These are phyloP conservation scores for Ligdia adustata DNA, from an alignment of 2,888 invertebrate genomes.

Conservation along the genomic window DNA sequence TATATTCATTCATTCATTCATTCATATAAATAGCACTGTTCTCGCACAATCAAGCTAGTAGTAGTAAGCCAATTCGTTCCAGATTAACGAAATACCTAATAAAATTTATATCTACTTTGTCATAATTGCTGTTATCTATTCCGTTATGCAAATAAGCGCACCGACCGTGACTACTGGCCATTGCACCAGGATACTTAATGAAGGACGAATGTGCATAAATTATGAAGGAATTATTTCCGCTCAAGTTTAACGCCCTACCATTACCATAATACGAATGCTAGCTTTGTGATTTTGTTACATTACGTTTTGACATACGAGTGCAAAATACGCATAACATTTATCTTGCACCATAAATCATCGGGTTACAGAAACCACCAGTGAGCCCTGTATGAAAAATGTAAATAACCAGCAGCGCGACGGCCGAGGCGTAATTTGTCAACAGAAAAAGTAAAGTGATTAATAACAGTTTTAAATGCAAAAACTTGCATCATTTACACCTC, in stretches of 20 bases:
- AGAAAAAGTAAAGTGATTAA: slow-evolving; percentile 68
- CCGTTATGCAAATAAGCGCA: slow-evolving; percentile 34
- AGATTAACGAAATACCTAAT: too few relatives aligned
- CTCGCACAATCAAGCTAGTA: too few relatives aligned
- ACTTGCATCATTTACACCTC: slow-evolving; percentile 80
- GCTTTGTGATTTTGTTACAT: slow-evolving; percentile 5
- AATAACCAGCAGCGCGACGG: slow-evolving; percentile 27
- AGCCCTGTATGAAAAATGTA: slow-evolving; percentile 12
- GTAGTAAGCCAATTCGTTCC: too few relatives aligned
- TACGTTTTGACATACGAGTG: slow-evolving; percentile 17
- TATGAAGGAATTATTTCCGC: slow-evolving; percentile 38
- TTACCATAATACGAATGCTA: slow-evolving; percentile 31
- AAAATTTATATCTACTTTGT: slow-evolving; percentile 1
- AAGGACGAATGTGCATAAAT: slow-evolving; percentile 41
- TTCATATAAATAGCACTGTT: too few relatives aligned
- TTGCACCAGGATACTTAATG: slow-evolving; percentile 38
- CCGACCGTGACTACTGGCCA: slow-evolving; percentile 39
- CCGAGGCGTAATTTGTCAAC: slow-evolving; percentile 55
- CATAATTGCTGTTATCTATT: slow-evolving; percentile 34
- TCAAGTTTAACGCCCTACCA: slow-evolving; percentile 33
- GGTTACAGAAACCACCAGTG: slow-evolving; percentile 1
- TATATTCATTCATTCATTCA: too few relatives aligned
- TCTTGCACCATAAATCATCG: slow-evolving; percentile 10
- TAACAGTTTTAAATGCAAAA: slow-evolving; percentile 77
- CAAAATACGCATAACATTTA: slow-evolving; percentile 3